phyloP scores from a whole-genome alignment of 2,888 invertebrate genomes.

The Campoletis raptor region DNA sequence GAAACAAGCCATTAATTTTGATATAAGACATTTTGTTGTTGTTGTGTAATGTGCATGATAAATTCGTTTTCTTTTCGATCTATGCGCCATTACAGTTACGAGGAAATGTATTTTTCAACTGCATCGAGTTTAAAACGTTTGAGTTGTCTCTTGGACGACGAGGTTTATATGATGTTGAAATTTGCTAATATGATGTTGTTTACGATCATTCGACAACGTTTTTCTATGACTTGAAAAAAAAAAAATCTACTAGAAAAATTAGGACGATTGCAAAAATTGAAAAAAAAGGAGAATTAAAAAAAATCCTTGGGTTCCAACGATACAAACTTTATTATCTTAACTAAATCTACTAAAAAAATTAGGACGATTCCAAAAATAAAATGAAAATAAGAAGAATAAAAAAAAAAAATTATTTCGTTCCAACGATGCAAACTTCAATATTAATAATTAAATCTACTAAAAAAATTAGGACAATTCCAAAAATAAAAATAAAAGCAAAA shows the following conservation, averaged over 20 bases:
- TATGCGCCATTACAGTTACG: neutral
- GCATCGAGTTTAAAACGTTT: neutral
- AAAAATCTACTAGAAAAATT: no score
- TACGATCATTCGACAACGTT: no score
- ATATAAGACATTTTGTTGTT: slow-evolving; percentile 6
- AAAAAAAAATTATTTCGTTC: neutral
- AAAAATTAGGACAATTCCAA: neutral
- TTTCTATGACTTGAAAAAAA: no score
- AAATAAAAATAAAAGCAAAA: neutral
- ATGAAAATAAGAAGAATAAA: neutral
- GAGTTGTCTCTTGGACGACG: neutral
- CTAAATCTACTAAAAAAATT: neutral
- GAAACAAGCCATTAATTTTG: slow-evolving; percentile 38
- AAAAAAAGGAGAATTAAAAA: neutral
- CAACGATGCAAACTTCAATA: neutral
- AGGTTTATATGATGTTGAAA: neutral
- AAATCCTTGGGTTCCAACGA: neutral
- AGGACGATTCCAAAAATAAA: neutral
- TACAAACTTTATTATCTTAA: neutral
- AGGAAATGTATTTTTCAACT: neutral
- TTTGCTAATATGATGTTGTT: no score
- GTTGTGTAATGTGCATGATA: neutral
- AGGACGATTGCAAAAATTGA: no score
- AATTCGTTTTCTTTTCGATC: neutral
- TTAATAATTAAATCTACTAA: neutral